These are phyloP conservation scores for Ichneumon xanthorius DNA, from an alignment of 2,888 invertebrate species.

Conservation along the genomic window DNA sequence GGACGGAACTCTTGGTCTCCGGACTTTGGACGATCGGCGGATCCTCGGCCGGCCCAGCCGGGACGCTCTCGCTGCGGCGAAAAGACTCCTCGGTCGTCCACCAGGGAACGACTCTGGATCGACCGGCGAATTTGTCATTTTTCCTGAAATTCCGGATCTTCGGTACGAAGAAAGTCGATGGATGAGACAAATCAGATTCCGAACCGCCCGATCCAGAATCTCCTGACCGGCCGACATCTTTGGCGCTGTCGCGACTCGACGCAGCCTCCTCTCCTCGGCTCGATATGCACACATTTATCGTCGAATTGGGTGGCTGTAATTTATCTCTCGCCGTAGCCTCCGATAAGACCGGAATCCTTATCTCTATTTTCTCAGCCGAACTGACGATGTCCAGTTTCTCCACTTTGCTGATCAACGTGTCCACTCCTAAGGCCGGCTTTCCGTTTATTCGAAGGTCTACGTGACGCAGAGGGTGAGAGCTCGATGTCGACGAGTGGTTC, in stretches of 20 bases:
- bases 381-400: constrained; percentile 71
- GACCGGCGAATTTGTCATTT: background rate
- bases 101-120: constrained; percentile 62
- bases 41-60: constrained; percentile 6
- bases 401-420: constrained; percentile 67
- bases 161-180: constrained; percentile 5
- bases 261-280: background rate
- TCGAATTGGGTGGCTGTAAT: constrained; percentile 24
- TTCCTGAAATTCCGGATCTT: constrained; percentile 15
- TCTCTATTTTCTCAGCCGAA: constrained; percentile 74
- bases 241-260: background rate
- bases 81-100: constrained; percentile 69
- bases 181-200: constrained; percentile 8
- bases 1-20: background rate
- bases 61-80: constrained; percentile 40
- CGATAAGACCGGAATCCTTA: constrained; percentile 66
- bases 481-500: constrained; percentile 29
- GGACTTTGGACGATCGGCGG: background rate
- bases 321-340: constrained; percentile 7
- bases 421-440: constrained; percentile 69
- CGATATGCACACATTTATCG: constrained; percentile 57
- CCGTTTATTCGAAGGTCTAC: constrained; percentile 76
- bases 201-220: constrained; percentile 14
- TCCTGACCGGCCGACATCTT: background rate
- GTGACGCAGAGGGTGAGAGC: constrained; percentile 51